phyloP scores from a whole-genome alignment of 92 coral and sea anemone genomes.

The Plumapathes pennacea region DNA sequence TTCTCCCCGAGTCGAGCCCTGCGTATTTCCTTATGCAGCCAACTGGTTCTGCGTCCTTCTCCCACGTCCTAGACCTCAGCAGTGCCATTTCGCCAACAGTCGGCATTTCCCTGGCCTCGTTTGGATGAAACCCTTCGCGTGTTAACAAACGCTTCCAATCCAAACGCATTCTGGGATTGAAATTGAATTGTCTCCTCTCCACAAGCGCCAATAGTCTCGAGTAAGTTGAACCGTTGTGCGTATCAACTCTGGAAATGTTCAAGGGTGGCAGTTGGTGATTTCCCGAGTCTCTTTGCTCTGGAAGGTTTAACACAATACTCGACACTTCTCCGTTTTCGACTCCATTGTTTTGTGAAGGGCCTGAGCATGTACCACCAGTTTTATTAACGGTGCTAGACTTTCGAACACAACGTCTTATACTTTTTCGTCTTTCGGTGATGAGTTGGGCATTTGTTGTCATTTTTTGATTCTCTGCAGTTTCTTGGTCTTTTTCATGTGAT shows the following conservation, averaged over 20 bases:
- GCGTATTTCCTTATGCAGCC: constrained; percentile 27
- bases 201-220: too few relatives aligned
- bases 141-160: constrained; percentile 30
- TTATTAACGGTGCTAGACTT: too few relatives aligned
- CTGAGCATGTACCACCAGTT: too few relatives aligned
- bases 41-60: constrained; percentile 10
- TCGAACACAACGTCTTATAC: too few relatives aligned
- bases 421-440: too few relatives aligned
- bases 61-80: constrained; percentile 39
- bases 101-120: constrained; percentile 37
- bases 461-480: too few relatives aligned
- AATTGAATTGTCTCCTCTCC: background rate
- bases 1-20: constrained; percentile 39
- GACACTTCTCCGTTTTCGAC: too few relatives aligned
- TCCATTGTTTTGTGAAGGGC: too few relatives aligned
- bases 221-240: too few relatives aligned
- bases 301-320: too few relatives aligned
- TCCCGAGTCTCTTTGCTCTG: background rate
- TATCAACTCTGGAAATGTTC: background rate
- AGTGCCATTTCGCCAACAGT: constrained; percentile 38
- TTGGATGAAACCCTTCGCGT: constrained; percentile 34
- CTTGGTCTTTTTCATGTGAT: too few relatives aligned
- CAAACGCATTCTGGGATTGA: background rate
- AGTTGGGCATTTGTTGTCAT: too few relatives aligned
- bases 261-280: background rate